Evolutionary conservation across 2,113 vertebrate species (phyloP).

Genomic region (Neomonachus schauinslandi): DNA sequence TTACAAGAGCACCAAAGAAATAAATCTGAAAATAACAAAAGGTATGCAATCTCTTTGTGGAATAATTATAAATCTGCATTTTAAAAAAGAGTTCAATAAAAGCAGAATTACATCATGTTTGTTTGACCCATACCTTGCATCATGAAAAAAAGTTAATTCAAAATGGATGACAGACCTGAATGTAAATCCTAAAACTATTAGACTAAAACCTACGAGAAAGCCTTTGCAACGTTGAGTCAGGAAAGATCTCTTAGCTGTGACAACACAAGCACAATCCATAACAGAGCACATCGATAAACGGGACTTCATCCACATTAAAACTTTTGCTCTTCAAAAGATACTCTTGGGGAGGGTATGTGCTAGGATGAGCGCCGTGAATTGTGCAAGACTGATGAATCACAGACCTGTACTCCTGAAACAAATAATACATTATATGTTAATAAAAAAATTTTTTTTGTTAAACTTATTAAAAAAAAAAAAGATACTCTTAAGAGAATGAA

Average conservation of each 20-base stretch:
- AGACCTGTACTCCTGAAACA: too few relatives aligned
- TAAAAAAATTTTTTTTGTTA: too few relatives aligned
- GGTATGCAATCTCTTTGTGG: not conserved
- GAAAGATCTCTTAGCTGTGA: not conserved
- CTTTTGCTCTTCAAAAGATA: not conserved
- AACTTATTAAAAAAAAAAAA: not conserved
- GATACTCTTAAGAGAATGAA: not conserved
- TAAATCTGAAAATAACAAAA: constrained; percentile 8
- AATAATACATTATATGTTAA: too few relatives aligned
- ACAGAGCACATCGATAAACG: not conserved
- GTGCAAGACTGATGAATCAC: too few relatives aligned
- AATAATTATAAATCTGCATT: not conserved
- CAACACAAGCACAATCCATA: not conserved
- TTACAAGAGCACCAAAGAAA: constrained; percentile 27
- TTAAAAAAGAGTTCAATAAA: not conserved
- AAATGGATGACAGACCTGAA: not conserved
- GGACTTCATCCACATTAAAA: not conserved
- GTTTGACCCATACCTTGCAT: not conserved
- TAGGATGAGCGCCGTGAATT: too few relatives aligned
- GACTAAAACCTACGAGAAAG: not conserved
- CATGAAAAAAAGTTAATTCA: not conserved
- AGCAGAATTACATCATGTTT: not conserved
- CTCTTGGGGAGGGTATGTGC: too few relatives aligned
- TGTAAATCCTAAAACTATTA: not conserved
- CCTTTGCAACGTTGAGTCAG: not conserved